Percentiles rank a stretch among this genome's conserved stretches.
Conservation (phyloP, 2,113 vertebrate genomes). For the Muntiacus muntjak region DNA sequence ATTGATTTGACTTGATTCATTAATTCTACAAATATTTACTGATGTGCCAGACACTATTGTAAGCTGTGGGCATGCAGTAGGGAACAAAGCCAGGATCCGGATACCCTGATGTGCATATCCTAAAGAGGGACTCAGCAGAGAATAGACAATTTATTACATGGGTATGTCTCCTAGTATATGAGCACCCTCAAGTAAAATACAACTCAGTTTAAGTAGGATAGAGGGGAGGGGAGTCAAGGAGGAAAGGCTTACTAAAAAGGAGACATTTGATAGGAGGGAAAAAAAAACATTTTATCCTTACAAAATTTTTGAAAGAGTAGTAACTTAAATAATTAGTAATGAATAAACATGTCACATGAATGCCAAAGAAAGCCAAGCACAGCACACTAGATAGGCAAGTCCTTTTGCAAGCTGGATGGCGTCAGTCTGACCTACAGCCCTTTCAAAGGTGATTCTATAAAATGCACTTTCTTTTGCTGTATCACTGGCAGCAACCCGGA, state of each 20-base stretch:
- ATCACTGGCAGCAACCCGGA: neutral
- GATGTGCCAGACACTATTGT: neutral
- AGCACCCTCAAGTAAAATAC: too few relatives aligned
- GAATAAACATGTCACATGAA: neutral
- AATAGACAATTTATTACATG: neutral
- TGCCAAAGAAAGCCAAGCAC: neutral
- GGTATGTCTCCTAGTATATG: accelerated
- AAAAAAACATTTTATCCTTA: neutral
- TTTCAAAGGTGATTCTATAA: neutral
- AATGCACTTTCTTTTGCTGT: neutral
- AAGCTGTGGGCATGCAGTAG: neutral
- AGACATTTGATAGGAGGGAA: neutral
- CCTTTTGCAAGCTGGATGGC: neutral
- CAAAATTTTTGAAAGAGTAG: neutral
- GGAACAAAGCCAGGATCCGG: neutral
- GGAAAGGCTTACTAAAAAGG: neutral
- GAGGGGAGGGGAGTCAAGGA: accelerated
- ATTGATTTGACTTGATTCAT: neutral
- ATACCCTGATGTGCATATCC: neutral
- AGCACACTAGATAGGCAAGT: neutral
- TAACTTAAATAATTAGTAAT: neutral
- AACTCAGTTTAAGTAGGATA: neutral
- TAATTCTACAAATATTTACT: neutral
- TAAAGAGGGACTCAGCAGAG: neutral
- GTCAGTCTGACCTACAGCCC: neutral